A percentile compares a stretch with the other conserved stretches of the same genome.
Evolutionary conservation across 2,113 vertebrate genomes (phyloP).

Genomic region (human (Homo sapiens)): DNA sequence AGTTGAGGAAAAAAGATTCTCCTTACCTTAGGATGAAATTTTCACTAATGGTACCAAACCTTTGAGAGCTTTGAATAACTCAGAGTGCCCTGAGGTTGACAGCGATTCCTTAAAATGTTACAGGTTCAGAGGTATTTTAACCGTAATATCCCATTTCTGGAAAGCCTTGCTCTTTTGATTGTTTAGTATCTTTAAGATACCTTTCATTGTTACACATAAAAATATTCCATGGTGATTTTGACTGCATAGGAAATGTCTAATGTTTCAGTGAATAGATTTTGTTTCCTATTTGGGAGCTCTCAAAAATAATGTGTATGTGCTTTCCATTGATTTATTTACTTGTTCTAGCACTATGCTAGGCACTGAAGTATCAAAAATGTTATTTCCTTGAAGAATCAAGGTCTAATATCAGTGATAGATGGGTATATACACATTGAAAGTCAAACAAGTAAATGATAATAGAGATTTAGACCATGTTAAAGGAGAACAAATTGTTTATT

Average conservation of each 20-base stretch:
- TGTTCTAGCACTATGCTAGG: not conserved
- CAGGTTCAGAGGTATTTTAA: constrained; percentile 45
- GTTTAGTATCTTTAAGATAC: constrained; percentile 8
- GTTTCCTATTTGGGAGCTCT: not conserved
- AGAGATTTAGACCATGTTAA: not conserved
- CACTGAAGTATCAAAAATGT: not conserved
- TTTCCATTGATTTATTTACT: not conserved
- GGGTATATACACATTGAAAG: not conserved
- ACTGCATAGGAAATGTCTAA: not conserved
- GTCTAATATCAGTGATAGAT: not conserved
- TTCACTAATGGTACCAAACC: not conserved
- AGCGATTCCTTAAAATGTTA: constrained; percentile 26
- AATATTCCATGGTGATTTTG: not conserved
- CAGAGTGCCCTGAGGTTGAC: not conserved
- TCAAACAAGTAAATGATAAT: not conserved
- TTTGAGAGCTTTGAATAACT: constrained; percentile 23
- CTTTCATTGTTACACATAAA: constrained; percentile 32
- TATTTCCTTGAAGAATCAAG: not conserved
- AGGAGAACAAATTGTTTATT: not conserved
- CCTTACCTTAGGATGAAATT: constrained; percentile 57
- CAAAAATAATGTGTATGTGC: not conserved
- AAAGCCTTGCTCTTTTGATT: constrained; percentile 27
- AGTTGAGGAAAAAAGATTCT: constrained; percentile 29
- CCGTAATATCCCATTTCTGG: not conserved
- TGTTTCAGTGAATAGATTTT: not conserved